A percentile compares a stretch with the other conserved stretches of the same genome.
Evolutionary conservation across 1,140 invertebrate genomes (phyloP).

Genomic region (Platyscapa corneri): DNA sequence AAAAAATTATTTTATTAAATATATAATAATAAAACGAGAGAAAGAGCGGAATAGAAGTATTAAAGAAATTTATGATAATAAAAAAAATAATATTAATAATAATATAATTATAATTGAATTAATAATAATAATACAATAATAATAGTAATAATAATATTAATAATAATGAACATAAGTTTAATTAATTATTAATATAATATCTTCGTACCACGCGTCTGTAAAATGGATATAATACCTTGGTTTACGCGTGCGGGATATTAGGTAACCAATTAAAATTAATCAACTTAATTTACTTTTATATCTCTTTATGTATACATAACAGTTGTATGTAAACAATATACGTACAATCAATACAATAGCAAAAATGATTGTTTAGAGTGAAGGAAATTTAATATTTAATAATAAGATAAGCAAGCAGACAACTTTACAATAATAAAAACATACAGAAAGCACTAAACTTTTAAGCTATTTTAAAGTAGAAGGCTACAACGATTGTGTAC

Average conservation of each 20-base stretch:
- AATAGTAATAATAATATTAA: slow-evolving; percentile 58
- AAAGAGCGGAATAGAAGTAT: slow-evolving; percentile 33
- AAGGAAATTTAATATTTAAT: slow-evolving; percentile 47
- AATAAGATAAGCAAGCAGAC: slow-evolving; percentile 53
- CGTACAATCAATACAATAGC: slow-evolving; percentile 48
- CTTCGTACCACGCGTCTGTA: slow-evolving; percentile 59
- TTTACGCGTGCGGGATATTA: slow-evolving; percentile 3
- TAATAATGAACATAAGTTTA: slow-evolving; percentile 61
- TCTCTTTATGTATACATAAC: slow-evolving; percentile 46
- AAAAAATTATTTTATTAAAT: background rate
- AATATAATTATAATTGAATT: slow-evolving; percentile 65
- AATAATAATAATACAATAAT: slow-evolving; percentile 62
- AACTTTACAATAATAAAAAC: slow-evolving; percentile 55
- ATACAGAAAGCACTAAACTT: slow-evolving; percentile 49
- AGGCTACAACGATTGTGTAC: slow-evolving; percentile 36
- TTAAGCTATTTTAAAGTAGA: slow-evolving; percentile 32
- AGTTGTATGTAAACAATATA: slow-evolving; percentile 46
- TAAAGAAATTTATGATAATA: slow-evolving; percentile 17
- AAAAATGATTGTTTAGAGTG: background rate
- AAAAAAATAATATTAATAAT: slow-evolving; percentile 47
- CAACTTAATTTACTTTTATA: slow-evolving; percentile 26
- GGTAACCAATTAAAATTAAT: background rate
- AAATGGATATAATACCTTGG: slow-evolving; percentile 54
- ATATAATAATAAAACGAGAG: background rate
- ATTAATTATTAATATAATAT: slow-evolving; percentile 59